Conservation (phyloP, 2,797 vertebrate species). For the Etheostoma nigrum region DNA sequence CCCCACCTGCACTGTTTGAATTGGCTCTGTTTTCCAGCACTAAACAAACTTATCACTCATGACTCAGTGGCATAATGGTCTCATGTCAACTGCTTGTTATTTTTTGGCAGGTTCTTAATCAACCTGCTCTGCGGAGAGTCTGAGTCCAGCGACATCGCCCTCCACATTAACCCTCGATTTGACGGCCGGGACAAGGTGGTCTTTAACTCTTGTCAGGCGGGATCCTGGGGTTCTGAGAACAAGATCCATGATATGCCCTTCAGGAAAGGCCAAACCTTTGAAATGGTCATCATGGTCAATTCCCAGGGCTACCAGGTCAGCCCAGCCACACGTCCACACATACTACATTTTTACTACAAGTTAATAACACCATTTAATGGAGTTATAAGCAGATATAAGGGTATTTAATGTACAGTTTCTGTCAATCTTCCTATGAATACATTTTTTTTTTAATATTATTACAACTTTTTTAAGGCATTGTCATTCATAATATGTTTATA, state of each 20-base stretch:
- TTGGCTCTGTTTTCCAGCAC: background rate
- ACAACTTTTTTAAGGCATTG: too few species aligned
- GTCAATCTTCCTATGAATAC: background rate
- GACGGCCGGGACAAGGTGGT: slow-evolving; percentile 85
- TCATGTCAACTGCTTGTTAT: too few species aligned
- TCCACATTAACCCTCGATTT: slow-evolving; percentile 85
- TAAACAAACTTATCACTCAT: background rate
- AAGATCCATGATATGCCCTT: slow-evolving; percentile 81
- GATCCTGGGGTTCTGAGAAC: slow-evolving; percentile 75
- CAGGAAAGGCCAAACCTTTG: slow-evolving; percentile 78
- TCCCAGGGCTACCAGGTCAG: slow-evolving; percentile 84
- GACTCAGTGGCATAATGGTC: background rate
- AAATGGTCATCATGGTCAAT: slow-evolving; percentile 77
- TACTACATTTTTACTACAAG: background rate
- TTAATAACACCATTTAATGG: background rate
- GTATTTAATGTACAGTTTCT: background rate
- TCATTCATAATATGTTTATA: too few species aligned
- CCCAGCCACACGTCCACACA: background rate
- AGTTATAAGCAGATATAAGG: background rate
- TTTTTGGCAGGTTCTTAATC: slow-evolving; percentile 74
- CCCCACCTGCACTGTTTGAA: slow-evolving; percentile 36
- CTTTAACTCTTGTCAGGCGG: slow-evolving; percentile 81
- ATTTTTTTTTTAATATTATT: background rate
- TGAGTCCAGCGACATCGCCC: slow-evolving; percentile 77
- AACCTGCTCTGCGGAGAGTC: slow-evolving; percentile 84